Conservation (phyloP, 2,888 invertebrate species). For the Lathronympha strigana region DNA sequence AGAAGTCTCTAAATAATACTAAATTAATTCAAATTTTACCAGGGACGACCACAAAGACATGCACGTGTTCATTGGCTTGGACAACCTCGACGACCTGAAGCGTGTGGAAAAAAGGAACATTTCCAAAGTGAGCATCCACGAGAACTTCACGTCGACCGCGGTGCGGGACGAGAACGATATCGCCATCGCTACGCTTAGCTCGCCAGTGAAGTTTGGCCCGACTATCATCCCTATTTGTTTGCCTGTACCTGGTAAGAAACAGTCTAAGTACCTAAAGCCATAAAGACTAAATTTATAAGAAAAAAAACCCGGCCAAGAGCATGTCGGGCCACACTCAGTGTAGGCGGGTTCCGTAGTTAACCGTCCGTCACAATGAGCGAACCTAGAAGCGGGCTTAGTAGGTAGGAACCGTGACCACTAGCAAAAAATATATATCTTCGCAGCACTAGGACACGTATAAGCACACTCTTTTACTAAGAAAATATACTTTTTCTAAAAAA, state of each 20-base stretch:
- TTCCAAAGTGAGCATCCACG: slow-evolving; percentile 71
- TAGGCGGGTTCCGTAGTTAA: too few species aligned
- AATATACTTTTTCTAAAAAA: too few species aligned
- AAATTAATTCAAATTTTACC: slow-evolving; percentile 45
- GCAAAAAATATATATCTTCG: too few species aligned
- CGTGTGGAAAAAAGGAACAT: slow-evolving; percentile 70
- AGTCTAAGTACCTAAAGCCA: slow-evolving; percentile 1
- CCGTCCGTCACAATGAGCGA: too few species aligned
- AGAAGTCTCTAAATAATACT: too few species aligned
- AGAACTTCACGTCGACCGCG: slow-evolving; percentile 76
- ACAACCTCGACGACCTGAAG: slow-evolving; percentile 65
- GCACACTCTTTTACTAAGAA: too few species aligned
- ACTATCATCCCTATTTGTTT: slow-evolving; percentile 82
- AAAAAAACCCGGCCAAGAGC: too few species aligned
- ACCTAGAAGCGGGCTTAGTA: too few species aligned
- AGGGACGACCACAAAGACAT: slow-evolving; percentile 71
- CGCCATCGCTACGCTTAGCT: slow-evolving; percentile 77
- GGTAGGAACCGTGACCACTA: too few species aligned
- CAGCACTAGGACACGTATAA: too few species aligned
- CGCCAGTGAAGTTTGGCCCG: slow-evolving; percentile 70
- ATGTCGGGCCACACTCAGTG: too few species aligned
- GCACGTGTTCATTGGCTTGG: slow-evolving; percentile 74
- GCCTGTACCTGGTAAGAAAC: slow-evolving; percentile 71
- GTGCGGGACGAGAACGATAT: slow-evolving; percentile 84
- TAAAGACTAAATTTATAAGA: too few species aligned